Percentiles rank a stretch among this genome's conserved stretches.
phyloP scores from a whole-genome alignment of 2,888 invertebrate species.

The Eupsilia transversa region DNA sequence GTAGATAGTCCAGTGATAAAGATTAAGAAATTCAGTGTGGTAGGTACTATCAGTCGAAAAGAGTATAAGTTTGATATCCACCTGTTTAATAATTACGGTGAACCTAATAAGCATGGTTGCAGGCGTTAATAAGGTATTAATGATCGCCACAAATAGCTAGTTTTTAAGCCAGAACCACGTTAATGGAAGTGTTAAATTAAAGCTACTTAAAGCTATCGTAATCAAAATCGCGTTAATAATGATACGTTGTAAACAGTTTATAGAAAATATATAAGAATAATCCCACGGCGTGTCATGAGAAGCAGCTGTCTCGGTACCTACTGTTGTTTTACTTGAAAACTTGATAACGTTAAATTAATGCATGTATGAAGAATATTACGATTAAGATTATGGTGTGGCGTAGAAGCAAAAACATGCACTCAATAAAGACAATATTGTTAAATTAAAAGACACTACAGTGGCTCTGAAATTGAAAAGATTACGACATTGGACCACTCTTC shows the following conservation, averaged over 20 bases:
- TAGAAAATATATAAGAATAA: constrained; percentile 1
- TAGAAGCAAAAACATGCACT: no score
- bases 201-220: constrained; percentile 47
- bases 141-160: background rate
- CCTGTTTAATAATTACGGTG: background rate
- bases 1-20: background rate
- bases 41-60: background rate
- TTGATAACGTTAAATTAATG: constrained; percentile 22
- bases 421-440: no score
- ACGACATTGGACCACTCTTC: no score
- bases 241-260: constrained; percentile 10
- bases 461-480: no score
- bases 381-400: background rate
- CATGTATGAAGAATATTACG: background rate
- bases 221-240: constrained; percentile 49
- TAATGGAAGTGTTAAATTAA: constrained; percentile 29
- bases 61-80: background rate
- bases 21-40: background rate
- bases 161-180: constrained; percentile 20
- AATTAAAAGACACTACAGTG: no score
- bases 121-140: constrained; percentile 4
- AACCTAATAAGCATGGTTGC: background rate
- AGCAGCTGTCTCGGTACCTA: constrained; percentile 28
- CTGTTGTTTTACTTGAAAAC: constrained; percentile 32
- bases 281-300: constrained; percentile 15